Percentiles rank a stretch among this genome's conserved stretches.
Conservation (phyloP, 1,140 invertebrate species). For the Globodera rostochiensis region DNA sequence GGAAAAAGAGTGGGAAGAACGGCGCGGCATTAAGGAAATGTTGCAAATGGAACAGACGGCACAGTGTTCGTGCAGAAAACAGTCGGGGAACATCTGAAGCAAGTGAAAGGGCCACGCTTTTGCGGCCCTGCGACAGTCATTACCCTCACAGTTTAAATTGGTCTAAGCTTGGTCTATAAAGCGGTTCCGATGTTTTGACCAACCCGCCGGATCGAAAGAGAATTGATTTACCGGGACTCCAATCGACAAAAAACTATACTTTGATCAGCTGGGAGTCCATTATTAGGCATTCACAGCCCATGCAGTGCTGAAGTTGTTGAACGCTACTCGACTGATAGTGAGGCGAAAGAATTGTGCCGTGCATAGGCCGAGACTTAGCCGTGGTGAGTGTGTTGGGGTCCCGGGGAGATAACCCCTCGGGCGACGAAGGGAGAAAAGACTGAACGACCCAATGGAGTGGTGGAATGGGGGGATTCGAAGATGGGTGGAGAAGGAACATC, state of each 20-base stretch:
- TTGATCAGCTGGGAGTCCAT: constrained; percentile 5
- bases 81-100: constrained; percentile 14
- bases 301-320: not conserved
- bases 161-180: not conserved
- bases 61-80: constrained; percentile 19
- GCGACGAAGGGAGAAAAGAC: not conserved
- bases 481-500: too few species aligned
- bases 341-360: not conserved
- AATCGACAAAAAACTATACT: not conserved
- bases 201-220: not conserved
- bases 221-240: not conserved
- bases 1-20: not conserved
- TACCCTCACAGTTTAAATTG: not conserved
- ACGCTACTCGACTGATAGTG: not conserved
- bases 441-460: too few species aligned
- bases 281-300: not conserved
- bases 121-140: not conserved
- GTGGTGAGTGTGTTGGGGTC: not conserved
- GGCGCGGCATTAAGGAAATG: not conserved
- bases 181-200: too few species aligned
- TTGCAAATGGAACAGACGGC: constrained; percentile 22
- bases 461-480: too few species aligned
- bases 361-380: not conserved
- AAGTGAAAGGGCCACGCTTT: not conserved
- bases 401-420: not conserved